Evolutionary conservation across 1,140 invertebrate genomes (phyloP).

Genomic region (Parapsyche elsis): DNA sequence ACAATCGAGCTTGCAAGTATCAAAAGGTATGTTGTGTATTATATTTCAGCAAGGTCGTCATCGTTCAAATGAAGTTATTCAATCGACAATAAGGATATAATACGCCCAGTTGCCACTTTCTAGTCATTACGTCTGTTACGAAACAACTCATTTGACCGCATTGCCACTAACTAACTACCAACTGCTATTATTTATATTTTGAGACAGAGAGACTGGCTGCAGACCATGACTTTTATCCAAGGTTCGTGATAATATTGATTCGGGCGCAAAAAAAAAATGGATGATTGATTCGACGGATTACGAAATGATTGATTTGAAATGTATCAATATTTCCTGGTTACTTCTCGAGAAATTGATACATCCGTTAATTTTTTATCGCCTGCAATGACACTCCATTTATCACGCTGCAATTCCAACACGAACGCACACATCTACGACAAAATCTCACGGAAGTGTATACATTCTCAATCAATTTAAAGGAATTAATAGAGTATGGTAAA

Average conservation of each 20-base stretch:
- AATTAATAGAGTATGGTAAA: neutral
- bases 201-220: neutral
- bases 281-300: constrained; percentile 28
- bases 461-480: neutral
- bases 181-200: neutral
- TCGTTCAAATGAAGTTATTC: neutral
- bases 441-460: neutral
- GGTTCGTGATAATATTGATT: constrained; percentile 21
- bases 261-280: constrained; percentile 16
- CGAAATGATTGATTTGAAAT: constrained; percentile 20
- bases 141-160: neutral
- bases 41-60: constrained; percentile 5
- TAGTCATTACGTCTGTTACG: neutral
- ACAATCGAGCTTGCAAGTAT: neutral
- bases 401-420: neutral
- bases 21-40: neutral
- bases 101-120: neutral
- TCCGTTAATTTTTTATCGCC: constrained; percentile 25
- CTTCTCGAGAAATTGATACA: constrained; percentile 13
- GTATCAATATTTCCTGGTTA: constrained; percentile 15
- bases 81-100: neutral
- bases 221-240: constrained; percentile 36
- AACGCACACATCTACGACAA: no score
- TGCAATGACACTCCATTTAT: constrained; percentile 17
- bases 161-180: neutral